phyloP scores from a whole-genome alignment of 2,113 vertebrate species.

The Axis porcinus region DNA sequence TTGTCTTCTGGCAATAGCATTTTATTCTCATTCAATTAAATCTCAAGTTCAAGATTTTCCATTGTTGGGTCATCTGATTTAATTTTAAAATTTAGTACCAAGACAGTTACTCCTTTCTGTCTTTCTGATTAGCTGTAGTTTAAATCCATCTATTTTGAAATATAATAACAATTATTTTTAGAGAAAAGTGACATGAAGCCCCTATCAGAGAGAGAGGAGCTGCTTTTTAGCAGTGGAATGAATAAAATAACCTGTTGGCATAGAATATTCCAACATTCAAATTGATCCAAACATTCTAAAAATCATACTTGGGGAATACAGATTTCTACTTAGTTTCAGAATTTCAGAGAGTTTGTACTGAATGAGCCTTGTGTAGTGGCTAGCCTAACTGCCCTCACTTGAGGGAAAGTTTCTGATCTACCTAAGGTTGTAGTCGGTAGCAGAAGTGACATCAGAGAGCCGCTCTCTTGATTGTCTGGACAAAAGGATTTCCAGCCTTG shows the following conservation, averaged over 20 bases:
- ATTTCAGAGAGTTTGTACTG: not conserved
- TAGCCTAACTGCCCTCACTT: not conserved
- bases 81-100: constrained; percentile 18
- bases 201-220: not conserved
- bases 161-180: not conserved
- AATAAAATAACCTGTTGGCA: not conserved
- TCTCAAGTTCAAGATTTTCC: constrained; percentile 30
- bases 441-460: not conserved
- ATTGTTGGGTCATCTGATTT: constrained; percentile 14
- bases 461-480: not conserved
- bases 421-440: not conserved
- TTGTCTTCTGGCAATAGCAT: constrained; percentile 26
- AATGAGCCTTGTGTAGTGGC: not conserved
- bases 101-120: not conserved
- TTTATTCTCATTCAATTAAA: constrained; percentile 52
- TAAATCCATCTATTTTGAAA: constrained; percentile 38
- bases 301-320: not conserved
- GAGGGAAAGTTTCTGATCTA: not conserved
- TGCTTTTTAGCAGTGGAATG: not conserved
- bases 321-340: not conserved
- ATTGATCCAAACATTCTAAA: not conserved
- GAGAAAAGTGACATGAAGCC: not conserved
- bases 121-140: not conserved
- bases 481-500: not conserved
- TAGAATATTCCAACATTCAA: not conserved